A percentile compares a stretch with the other conserved stretches of the same genome.
Conservation (phyloP, 2,888 invertebrate genomes). For the Athrips mouffetella region DNA sequence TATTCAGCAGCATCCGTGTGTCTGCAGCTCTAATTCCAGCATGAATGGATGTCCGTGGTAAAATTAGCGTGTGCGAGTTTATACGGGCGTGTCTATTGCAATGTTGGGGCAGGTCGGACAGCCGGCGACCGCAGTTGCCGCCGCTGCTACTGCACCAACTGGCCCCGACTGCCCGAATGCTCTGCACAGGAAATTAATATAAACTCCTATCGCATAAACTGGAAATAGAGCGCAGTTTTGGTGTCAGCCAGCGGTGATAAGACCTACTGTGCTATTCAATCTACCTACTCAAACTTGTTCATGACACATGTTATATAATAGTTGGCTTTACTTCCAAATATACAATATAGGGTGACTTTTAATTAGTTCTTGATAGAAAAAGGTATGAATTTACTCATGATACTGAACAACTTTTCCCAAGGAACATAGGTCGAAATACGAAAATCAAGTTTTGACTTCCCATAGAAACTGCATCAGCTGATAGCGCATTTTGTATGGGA, state of each 20-base stretch:
- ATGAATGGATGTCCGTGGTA: constrained; percentile 35
- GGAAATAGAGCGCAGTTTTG: constrained; percentile 47
- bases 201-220: constrained; percentile 71
- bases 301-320: too few relatives aligned
- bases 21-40: background rate
- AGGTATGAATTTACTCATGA: too few relatives aligned
- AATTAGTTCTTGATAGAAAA: too few relatives aligned
- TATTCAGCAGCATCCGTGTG: background rate
- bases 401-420: too few relatives aligned
- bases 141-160: constrained; percentile 64
- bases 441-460: too few relatives aligned
- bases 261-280: constrained; percentile 66
- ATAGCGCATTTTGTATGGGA: too few relatives aligned
- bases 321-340: too few relatives aligned
- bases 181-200: constrained; percentile 73
- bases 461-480: too few relatives aligned
- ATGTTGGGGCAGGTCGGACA: constrained; percentile 59
- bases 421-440: too few relatives aligned
- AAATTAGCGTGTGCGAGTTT: constrained; percentile 65
- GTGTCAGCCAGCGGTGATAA: constrained; percentile 60
- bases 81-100: constrained; percentile 61
- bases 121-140: constrained; percentile 61
- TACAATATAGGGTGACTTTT: too few relatives aligned
- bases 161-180: constrained; percentile 40
- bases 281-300: constrained; percentile 53